Evolutionary conservation across 2,113 vertebrate species (phyloP).

Genomic region (Turnix velox): DNA sequence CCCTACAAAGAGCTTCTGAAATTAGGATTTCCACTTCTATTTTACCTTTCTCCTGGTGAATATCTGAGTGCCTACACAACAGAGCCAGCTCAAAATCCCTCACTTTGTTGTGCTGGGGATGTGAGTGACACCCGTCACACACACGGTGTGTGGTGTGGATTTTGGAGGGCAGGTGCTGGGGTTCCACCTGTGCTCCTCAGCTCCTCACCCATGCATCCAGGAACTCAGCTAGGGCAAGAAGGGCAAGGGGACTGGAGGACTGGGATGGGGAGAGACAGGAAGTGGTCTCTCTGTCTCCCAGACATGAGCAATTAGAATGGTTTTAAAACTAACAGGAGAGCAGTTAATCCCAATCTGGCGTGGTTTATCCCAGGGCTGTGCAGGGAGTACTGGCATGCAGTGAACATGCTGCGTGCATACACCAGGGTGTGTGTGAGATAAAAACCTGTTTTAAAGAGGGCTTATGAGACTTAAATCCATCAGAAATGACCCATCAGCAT

Average conservation of each 20-base stretch:
- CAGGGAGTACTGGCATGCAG: fast-evolving
- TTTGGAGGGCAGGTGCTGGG: neutral
- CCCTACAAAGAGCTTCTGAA: slow-evolving; percentile 62
- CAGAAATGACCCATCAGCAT: neutral
- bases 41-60: neutral
- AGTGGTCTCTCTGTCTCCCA: too few relatives aligned
- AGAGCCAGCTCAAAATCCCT: neutral
- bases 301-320: neutral
- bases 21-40: slow-evolving; percentile 4
- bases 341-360: fast-evolving
- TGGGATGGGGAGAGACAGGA: neutral
- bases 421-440: neutral
- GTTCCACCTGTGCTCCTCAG: neutral
- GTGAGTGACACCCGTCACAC: neutral
- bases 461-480: neutral
- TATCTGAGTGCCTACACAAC: neutral
- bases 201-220: fast-evolving
- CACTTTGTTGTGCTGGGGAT: neutral
- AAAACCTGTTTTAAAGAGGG: neutral
- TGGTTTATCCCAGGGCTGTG: neutral
- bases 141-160: fast-evolving
- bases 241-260: neutral
- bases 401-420: neutral
- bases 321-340: neutral
- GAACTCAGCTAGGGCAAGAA: neutral